Evolutionary conservation across 2,113 vertebrate species (phyloP).

Genomic region (Eubucco bourcierii): DNA sequence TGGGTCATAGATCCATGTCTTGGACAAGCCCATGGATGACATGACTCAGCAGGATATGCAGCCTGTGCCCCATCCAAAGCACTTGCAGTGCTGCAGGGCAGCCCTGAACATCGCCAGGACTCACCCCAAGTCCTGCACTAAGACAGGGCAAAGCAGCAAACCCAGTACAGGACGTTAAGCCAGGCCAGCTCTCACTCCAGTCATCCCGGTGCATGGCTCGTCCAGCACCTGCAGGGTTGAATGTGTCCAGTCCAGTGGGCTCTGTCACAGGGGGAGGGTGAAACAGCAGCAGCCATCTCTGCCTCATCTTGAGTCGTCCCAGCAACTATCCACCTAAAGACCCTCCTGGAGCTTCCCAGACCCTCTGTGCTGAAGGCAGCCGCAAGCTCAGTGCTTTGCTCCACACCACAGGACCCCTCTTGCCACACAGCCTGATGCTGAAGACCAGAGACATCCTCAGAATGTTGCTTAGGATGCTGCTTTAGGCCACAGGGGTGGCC

Average conservation of each 20-base stretch:
- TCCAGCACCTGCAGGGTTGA: neutral
- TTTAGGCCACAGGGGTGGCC: neutral
- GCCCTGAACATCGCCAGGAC: neutral
- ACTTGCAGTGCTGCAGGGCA: neutral
- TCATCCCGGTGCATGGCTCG: neutral
- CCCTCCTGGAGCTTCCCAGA: neutral
- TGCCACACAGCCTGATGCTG: neutral
- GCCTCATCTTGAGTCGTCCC: too few species aligned
- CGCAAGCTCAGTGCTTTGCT: neutral
- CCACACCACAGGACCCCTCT: neutral
- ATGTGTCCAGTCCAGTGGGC: neutral
- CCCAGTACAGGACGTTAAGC: rapidly evolving
- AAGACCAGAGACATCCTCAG: neutral
- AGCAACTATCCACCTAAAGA: neutral
- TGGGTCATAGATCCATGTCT: neutral
- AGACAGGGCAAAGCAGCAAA: neutral
- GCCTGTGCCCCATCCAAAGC: neutral
- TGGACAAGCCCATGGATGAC: neutral
- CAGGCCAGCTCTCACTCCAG: neutral
- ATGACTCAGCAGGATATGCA: neutral
- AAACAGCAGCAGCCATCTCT: neutral
- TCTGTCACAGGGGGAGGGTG: neutral
- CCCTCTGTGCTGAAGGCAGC: neutral
- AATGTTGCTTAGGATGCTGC: neutral
- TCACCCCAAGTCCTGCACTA: neutral